These are phyloP conservation scores for Polydrusus cervinus DNA, from an alignment of 2,888 invertebrate genomes.

Conservation along the genomic window DNA sequence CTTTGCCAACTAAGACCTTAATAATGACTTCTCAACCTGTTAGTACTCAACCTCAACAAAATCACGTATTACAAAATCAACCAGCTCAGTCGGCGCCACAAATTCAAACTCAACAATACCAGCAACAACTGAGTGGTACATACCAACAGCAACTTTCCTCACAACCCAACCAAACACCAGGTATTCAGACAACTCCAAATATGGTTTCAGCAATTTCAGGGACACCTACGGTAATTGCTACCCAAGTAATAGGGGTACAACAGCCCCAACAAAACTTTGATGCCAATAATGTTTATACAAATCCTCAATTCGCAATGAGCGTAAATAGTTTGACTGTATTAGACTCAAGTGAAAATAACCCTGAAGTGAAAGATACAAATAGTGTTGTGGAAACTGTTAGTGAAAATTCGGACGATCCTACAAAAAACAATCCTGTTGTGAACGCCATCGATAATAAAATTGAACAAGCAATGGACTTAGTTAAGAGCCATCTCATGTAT, in stretches of 20 bases:
- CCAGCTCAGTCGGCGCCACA: slow-evolving; percentile 49
- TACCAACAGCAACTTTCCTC: slow-evolving; percentile 47
- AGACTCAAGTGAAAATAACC: slow-evolving; percentile 56
- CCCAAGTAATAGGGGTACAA: slow-evolving; percentile 38
- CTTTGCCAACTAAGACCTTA: slow-evolving; percentile 66
- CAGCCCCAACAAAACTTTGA: slow-evolving; percentile 46
- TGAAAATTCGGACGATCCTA: slow-evolving; percentile 64
- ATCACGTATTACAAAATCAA: slow-evolving; percentile 59
- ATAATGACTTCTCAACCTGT: slow-evolving; percentile 61
- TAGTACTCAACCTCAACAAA: slow-evolving; percentile 46
- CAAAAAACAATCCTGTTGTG: slow-evolving; percentile 70
- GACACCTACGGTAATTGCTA: slow-evolving; percentile 39
- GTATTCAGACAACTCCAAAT: slow-evolving; percentile 7
- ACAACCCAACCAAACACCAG: slow-evolving; percentile 21
- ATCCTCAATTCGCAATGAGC: slow-evolving; percentile 68
- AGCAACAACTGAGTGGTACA: slow-evolving; percentile 56
- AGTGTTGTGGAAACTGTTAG: slow-evolving; percentile 59
- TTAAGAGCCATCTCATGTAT: slow-evolving; percentile 86
- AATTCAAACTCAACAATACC: slow-evolving; percentile 55
- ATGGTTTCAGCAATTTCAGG: slow-evolving; percentile 51
- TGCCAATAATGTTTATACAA: slow-evolving; percentile 66
- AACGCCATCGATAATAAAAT: slow-evolving; percentile 87
- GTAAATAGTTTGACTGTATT: slow-evolving; percentile 66
- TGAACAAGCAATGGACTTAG: slow-evolving; percentile 86
- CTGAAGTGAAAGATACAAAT: slow-evolving; percentile 40